These are phyloP conservation scores for Koerneria pararmatus DNA, from an alignment of 2,888 invertebrate genomes.

Conservation along the genomic window DNA sequence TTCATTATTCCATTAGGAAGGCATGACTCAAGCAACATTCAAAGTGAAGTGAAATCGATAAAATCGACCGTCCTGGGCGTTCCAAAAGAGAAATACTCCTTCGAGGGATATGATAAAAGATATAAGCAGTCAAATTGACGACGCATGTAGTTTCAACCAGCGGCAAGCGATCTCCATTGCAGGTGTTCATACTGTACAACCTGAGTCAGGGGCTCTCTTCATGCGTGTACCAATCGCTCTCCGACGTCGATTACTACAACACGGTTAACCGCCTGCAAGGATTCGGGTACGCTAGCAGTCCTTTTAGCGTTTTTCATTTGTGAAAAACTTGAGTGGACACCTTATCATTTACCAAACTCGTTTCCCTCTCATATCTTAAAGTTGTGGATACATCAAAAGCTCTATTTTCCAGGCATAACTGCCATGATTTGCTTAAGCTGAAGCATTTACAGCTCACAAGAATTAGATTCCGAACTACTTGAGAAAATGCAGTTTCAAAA, in stretches of 20 bases:
- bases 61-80: not conserved
- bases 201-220: slow-evolving; percentile 93
- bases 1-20: not conserved
- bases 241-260: slow-evolving; percentile 66
- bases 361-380: too few relatives aligned
- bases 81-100: not conserved
- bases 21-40: not conserved
- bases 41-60: not conserved
- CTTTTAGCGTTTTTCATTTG: not conserved
- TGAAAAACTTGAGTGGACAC: not conserved
- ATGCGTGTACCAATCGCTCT: slow-evolving; percentile 95
- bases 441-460: too few relatives aligned
- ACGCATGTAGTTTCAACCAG: not conserved
- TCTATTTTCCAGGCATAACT: too few relatives aligned
- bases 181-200: slow-evolving; percentile 84
- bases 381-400: too few relatives aligned
- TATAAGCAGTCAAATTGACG: not conserved
- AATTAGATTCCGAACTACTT: too few relatives aligned
- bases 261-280: slow-evolving; percentile 2
- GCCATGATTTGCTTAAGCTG: too few relatives aligned
- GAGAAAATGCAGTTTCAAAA: too few relatives aligned
- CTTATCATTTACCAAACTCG: too few relatives aligned
- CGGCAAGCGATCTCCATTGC: slow-evolving; percentile 56
- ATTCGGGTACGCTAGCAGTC: slow-evolving; percentile 9
- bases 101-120: not conserved